Percentiles rank a stretch among this genome's conserved stretches.
phyloP scores from a whole-genome alignment of 2,888 invertebrate genomes.

The Trichopria drosophilae region DNA sequence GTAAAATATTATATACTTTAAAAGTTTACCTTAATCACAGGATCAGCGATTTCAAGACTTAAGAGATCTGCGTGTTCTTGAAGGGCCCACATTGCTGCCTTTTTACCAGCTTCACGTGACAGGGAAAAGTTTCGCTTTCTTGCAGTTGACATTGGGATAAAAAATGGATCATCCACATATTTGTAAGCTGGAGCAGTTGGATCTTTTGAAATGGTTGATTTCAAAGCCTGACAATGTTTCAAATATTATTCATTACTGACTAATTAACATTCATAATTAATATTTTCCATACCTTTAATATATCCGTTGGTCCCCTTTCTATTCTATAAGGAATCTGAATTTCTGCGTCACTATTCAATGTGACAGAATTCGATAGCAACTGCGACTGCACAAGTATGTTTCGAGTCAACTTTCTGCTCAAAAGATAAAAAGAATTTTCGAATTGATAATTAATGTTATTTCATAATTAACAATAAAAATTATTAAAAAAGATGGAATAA shows the following conservation, averaged over 20 bases:
- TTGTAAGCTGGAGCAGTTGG: slow-evolving; percentile 86
- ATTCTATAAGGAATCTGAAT: slow-evolving; percentile 72
- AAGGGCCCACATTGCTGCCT: slow-evolving; percentile 82
- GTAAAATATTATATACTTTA: background rate
- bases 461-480: too few relatives aligned
- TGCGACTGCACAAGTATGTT: slow-evolving; percentile 26
- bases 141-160: slow-evolving; percentile 75
- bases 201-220: slow-evolving; percentile 77
- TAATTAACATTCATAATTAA: background rate
- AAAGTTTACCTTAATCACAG: slow-evolving; percentile 62
- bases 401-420: too few relatives aligned
- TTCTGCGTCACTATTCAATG: slow-evolving; percentile 26
- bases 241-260: background rate
- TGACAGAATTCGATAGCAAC: slow-evolving; percentile 10
- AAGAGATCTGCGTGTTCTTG: slow-evolving; percentile 75
- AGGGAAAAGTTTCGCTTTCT: slow-evolving; percentile 75
- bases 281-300: slow-evolving; percentile 63
- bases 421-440: too few relatives aligned
- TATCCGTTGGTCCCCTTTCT: slow-evolving; percentile 78
- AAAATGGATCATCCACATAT: slow-evolving; percentile 88
- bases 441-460: too few relatives aligned
- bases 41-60: slow-evolving; percentile 66
- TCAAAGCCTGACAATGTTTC: slow-evolving; percentile 71
- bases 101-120: slow-evolving; percentile 82
- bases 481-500: too few relatives aligned